Evolutionary conservation across 2,113 vertebrate species (phyloP), one percentile per base, ranked within the genome.

Genomic region (Orcinus orca): DNA sequence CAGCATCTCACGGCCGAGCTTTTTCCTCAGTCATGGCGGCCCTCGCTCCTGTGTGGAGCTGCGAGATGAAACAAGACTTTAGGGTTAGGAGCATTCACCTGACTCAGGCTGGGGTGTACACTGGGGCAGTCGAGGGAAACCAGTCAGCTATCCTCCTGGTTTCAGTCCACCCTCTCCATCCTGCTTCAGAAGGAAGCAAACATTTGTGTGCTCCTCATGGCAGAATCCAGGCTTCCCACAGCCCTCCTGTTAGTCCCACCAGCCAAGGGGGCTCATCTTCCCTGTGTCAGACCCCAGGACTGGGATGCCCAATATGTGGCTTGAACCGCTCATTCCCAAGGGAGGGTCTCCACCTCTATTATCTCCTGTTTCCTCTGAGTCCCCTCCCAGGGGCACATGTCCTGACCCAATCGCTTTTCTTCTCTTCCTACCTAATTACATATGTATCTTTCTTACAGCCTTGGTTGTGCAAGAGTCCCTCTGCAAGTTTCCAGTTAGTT

Each of bases 1-100:
- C 21, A 7, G 11, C 0, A 0, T n/a, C 50, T 79, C 76, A 55
- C 0, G 1, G 23, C 76, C 3, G 23, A 31, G 10, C 76, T 55
- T 33, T n/a, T 12, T 55, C 50, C 11, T 33, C 25, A 26, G 60
- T 62, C 60, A 62, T 55, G 76, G 76, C 20, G 55, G 33, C 20
- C 33, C 31, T 79, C 0, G 0, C 50, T 79, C 31, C 12, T 1
- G 0, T 36, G 76, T 55, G 50, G 33, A 25, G 33, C 50, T 25
- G 33, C 2, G 31, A 55, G 1, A 2, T 55, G 47, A 79, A 20
- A 23, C 33, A 14, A 79, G 29, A 2, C 11, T 29, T 21, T 9
- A 21, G 44, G 47, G 29, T 33, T 33, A 77, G 11, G 29, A 55
- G 33, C 0, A 3, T 21, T 33, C 47, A 55, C 33, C 10, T 55